Conservation (phyloP, 2,888 invertebrate genomes). For the Marronus borbonicus region DNA sequence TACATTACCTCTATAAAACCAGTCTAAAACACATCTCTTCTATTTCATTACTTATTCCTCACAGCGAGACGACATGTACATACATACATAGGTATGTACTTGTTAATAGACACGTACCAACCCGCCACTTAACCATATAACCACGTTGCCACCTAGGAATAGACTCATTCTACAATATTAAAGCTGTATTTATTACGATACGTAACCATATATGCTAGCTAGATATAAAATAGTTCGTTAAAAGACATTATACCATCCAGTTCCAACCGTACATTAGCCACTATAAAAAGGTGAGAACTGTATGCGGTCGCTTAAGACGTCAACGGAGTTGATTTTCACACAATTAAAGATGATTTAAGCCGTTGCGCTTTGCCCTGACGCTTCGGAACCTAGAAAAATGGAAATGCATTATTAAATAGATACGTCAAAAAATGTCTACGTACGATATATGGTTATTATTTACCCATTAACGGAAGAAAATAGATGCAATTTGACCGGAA, state of each 20-base stretch:
- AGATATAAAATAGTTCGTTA: constrained; percentile 8
- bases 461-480: background rate
- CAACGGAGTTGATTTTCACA: constrained; percentile 15
- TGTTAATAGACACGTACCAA: no score
- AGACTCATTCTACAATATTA: background rate
- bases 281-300: constrained; percentile 31
- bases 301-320: constrained; percentile 3
- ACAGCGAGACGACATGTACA: no score
- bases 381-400: background rate
- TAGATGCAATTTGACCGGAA: no score
- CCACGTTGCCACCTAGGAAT: no score
- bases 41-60: no score
- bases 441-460: background rate
- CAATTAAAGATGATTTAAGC: constrained; percentile 11
- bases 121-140: no score
- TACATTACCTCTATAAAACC: no score
- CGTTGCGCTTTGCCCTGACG: background rate
- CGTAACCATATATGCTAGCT: background rate
- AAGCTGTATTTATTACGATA: background rate
- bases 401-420: background rate
- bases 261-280: constrained; percentile 11
- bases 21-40: no score
- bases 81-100: no score
- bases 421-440: background rate
- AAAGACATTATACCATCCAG: background rate